Evolutionary conservation across 2,113 vertebrate species (phyloP), one percentile per base, ranked within the genome.

Genomic region (Tupaia chinensis): DNA sequence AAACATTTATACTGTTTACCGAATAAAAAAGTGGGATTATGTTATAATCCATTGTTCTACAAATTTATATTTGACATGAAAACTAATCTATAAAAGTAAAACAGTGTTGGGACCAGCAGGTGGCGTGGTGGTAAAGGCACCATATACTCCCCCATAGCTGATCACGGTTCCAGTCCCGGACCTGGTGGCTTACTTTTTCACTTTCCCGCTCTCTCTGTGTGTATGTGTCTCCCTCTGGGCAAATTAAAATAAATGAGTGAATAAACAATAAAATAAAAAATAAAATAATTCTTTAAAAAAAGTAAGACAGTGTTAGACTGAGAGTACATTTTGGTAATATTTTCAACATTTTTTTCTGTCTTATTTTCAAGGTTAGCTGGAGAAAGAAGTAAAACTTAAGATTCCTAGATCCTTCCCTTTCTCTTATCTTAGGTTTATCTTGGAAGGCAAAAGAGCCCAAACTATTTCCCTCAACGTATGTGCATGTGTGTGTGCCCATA

Each of bases 61-160:
- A 88, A 16, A 76, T 85, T 79, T 91, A 56, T 78, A 91, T 69
- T 84, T 92, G 9, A 65, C 76, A 72, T 66, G 27, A 74, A 94
- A 79, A 89, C 8, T 66, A 29, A 73, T 72, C 34, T 53, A 6
- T 95, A 79, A 73, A n/a, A 56, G 22, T 87, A 61, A 89, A 94
- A 84, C 1, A 80, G 77, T 32, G 87, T 82, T 58, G 56, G 32
- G 44, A 44, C 44, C 44, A 44, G 44, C 44, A 44, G 44, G 44
- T 44, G 44, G 44, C 5, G 44, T 44, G 44, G 44, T 44, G 44
- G 44, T 44, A 4, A 44, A 44, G 44, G 44, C 44, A 44, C 44
- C 44, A 44, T 2, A 44, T 44, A 44, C 44, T 44, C 44, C 44
- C 44, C 44, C 44, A 44, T 44, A 44, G 5, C 44, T 44, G 44